A percentile compares a stretch with the other conserved stretches of the same genome.
Evolutionary conservation across 2,888 invertebrate genomes (phyloP).

Genomic region (Cheilosia grossa): DNA sequence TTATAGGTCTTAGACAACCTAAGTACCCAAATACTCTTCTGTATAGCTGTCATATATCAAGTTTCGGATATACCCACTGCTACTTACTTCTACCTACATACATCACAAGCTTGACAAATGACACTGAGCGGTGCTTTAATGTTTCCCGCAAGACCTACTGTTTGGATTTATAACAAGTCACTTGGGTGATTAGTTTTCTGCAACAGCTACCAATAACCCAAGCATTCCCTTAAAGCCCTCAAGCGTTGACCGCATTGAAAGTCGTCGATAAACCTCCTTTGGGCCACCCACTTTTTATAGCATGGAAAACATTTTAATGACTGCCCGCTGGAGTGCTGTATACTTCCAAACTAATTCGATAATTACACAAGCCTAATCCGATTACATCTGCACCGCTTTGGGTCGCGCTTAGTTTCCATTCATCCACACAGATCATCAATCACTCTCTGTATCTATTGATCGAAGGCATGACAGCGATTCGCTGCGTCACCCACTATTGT

Average conservation of each 20-base stretch:
- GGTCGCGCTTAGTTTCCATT: neutral
- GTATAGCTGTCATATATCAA: too few relatives aligned
- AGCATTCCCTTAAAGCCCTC: too few relatives aligned
- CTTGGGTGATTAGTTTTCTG: too few relatives aligned
- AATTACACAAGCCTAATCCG: constrained; percentile 45
- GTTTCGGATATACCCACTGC: too few relatives aligned
- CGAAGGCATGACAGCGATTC: constrained; percentile 25
- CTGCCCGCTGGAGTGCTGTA: neutral
- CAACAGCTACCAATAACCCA: too few relatives aligned
- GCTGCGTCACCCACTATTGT: constrained; percentile 51
- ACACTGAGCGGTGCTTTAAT: too few relatives aligned
- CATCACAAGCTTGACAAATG: too few relatives aligned
- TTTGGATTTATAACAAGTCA: too few relatives aligned
- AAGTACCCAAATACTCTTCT: too few relatives aligned
- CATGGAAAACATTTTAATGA: neutral
- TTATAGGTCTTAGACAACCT: too few relatives aligned
- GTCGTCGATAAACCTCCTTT: neutral
- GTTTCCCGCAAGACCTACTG: too few relatives aligned
- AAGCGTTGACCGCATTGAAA: neutral
- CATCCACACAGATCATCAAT: constrained; percentile 51
- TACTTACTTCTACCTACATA: too few relatives aligned
- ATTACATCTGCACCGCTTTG: constrained; percentile 28
- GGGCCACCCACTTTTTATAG: constrained; percentile 1
- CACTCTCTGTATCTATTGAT: constrained; percentile 36
- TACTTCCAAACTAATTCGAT: constrained; percentile 22